A percentile compares a stretch with the other conserved stretches of the same genome.
These are phyloP conservation scores for Vollenhovia emeryi DNA, from an alignment of 1,140 invertebrate species.

Conservation along the genomic window DNA sequence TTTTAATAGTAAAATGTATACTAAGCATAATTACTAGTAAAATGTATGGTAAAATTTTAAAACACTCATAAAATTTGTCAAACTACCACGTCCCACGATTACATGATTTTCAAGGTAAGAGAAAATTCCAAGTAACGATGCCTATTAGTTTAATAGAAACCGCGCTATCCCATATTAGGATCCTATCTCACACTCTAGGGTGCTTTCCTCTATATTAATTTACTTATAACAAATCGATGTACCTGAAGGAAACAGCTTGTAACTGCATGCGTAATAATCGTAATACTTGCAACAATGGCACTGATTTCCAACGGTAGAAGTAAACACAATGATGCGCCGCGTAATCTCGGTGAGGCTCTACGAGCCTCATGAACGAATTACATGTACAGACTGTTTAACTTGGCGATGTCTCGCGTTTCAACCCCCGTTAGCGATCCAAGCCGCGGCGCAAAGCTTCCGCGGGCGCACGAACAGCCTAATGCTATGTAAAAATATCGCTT, in stretches of 20 bases:
- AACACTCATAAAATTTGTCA: too few relatives aligned
- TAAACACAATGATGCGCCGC: not conserved
- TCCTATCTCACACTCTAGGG: too few relatives aligned
- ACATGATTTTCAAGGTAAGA: too few relatives aligned
- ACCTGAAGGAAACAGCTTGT: not conserved
- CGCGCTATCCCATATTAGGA: too few relatives aligned
- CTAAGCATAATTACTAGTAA: too few relatives aligned
- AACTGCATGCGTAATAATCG: not conserved
- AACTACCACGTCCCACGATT: too few relatives aligned
- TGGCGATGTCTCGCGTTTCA: slow-evolving; percentile 76
- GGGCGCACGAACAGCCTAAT: slow-evolving; percentile 76
- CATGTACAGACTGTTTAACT: not conserved
- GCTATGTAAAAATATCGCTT: slow-evolving; percentile 84
- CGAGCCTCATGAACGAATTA: not conserved
- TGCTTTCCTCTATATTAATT: too few relatives aligned
- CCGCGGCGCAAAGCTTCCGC: slow-evolving; percentile 14
- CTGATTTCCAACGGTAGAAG: not conserved
- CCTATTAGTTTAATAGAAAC: too few relatives aligned
- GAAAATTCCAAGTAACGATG: too few relatives aligned
- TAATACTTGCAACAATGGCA: not conserved
- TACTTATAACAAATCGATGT: not conserved
- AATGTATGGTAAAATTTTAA: too few relatives aligned
- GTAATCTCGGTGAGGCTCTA: not conserved
- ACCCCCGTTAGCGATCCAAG: slow-evolving; percentile 82
- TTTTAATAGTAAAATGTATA: too few relatives aligned